Base-by-base conservation (phyloP, 1,140 invertebrate genomes). In the Plectrocnemia conspersa region DNA sequence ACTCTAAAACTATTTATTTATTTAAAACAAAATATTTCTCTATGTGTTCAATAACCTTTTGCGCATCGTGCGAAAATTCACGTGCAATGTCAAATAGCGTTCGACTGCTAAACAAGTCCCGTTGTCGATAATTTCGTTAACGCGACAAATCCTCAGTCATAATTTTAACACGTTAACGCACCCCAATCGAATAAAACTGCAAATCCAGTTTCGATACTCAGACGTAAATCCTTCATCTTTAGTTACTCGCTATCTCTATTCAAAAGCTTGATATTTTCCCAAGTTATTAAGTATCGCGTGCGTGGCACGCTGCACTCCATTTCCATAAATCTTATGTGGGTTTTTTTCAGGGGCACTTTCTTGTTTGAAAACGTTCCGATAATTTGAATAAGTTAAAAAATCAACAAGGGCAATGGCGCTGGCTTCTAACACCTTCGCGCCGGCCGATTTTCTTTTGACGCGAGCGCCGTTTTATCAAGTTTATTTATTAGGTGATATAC, bases 271-370 rank as follows among this genome's bases (percentile, higher is more conserved):
- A 50, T 50, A 50, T 50, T 50, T 50, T 50, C 47, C 27, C 47
- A 50, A 50, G 47, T 54, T 54, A 47, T 44, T 46, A 40, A 29
- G 52, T 46, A 54, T 54, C 52, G 52, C 52, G 52, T 54, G 52
- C 52, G 41, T 54, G 40, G 52, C 47, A 50, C 47, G 47, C 52
- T 47, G 52, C 52, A 47, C 52, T 54, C 52, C 41, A 46, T 50
- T 54, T 54, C 44, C 52, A 54, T 46, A 46, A 46, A 54, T 46
- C 52, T 46, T 54, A n/a, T n/a, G n/a, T n/a, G 42, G 24, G 21
- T 36, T 36, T 29, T 54, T 54, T 54, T 54, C 41, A 29, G 52
- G 24, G 38, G 41, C 52, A 27, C 25, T 54, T 54, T 54, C 47
- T 47, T 54, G 24, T 47, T 54, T 54, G 44, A 38, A 46, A 54